Conservation (phyloP, 1,140 invertebrate species). For the Littorina saxatilis region DNA sequence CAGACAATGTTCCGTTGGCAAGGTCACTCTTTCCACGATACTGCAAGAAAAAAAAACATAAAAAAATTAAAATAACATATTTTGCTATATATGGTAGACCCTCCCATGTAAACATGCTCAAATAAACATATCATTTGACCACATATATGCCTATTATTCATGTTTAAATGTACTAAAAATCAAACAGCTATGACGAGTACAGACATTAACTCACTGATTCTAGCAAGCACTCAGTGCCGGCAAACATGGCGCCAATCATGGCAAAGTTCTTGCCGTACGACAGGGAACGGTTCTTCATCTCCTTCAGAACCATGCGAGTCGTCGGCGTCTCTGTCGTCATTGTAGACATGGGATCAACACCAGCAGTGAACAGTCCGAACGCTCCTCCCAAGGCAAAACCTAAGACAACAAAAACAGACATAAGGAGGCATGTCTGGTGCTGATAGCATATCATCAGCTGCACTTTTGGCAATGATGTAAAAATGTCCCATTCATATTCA, state of each 20-base stretch:
- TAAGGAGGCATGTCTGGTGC: not conserved
- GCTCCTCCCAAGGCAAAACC: slow-evolving; percentile 95
- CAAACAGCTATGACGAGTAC: too few species aligned
- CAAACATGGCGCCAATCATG: slow-evolving; percentile 93
- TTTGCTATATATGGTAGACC: too few species aligned
- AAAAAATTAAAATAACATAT: too few species aligned
- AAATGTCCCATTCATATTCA: not conserved
- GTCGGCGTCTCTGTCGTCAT: slow-evolving; percentile 81
- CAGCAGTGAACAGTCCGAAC: slow-evolving; percentile 96
- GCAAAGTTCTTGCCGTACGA: slow-evolving; percentile 99
- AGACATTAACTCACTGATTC: slow-evolving; percentile 80
- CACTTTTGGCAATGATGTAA: not conserved
- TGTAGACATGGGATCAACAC: slow-evolving; percentile 92
- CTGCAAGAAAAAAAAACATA: slow-evolving; percentile 73
- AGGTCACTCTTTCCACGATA: slow-evolving; percentile 95
- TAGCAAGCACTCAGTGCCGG: slow-evolving; percentile 93
- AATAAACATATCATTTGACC: too few species aligned
- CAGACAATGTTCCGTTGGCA: slow-evolving; percentile 96
- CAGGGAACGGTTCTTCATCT: slow-evolving; percentile 93
- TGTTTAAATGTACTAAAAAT: too few species aligned
- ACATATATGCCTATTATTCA: too few species aligned
- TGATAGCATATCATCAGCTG: not conserved
- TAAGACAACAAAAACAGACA: slow-evolving; percentile 35
- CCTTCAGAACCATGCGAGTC: slow-evolving; percentile 78
- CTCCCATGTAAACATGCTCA: too few species aligned